Base-by-base conservation (phyloP, 1,140 invertebrate genomes). In the Amphibalanus amphitrite region DNA sequence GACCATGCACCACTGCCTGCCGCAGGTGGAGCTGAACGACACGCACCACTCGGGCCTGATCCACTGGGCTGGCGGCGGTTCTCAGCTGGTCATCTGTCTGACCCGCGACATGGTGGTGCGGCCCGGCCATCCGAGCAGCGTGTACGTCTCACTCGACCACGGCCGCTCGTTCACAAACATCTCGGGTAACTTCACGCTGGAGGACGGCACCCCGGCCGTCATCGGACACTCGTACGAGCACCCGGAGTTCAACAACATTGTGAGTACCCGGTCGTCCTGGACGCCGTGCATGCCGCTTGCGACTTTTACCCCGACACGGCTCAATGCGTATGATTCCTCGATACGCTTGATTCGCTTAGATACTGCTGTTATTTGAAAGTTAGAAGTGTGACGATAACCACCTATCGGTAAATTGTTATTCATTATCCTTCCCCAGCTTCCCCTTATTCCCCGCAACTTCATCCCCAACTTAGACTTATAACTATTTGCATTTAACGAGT, bases 71-170 rank as follows among this genome's bases (percentile, higher is more conserved):
- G 91, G 91, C 29, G 87, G 90, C 78, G 86, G 86, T 28, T 91
- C 89, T 67, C 86, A 90, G 80, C 90, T 93, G 20, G 90, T 95
- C 72, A 88, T 94, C 71, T 93, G 91, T 75, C 80, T 94, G 69
- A 90, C 91, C 1, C 83, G 87, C 77, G 88, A 91, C 72, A 29
- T 30, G 69, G 69, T 81, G 75, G 79, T 80, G 40, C 73, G 77
- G 4, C 73, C 79, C 70, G 74, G 74, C 69, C 81, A 80, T 70
- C 84, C 88, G 71, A 91, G 88, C 67, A 84, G 88, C 47, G 84
- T 94, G 8, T 94, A 87, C 77, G 88, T 94, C 75, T 94, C 92
- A 28, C 88, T 89, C 78, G 86, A 94, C 80, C 93, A 93, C 81
- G 92, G 92, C 0, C 85, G 87, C 74, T 87, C 84, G 0, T 94